Percentiles rank a stretch among this genome's conserved stretches.
Evolutionary conservation across 2,113 vertebrate species (phyloP).

Genomic region (Ahaetulla prasina): DNA sequence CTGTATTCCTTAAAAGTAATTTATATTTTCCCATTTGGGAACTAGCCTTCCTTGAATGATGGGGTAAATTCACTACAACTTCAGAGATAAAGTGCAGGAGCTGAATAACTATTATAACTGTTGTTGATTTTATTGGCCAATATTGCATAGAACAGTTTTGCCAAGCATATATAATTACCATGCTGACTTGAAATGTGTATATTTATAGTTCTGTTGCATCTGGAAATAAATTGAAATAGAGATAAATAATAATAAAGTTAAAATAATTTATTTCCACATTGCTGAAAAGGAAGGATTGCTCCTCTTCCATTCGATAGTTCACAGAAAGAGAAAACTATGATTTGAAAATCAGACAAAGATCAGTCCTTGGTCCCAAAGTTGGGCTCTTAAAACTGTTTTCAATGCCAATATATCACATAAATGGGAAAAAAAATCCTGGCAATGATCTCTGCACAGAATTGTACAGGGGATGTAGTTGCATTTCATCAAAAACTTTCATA

Average conservation of each 20-base stretch:
- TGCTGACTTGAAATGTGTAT: neutral
- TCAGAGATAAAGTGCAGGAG: neutral
- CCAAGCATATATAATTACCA: neutral
- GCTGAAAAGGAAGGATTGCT: neutral
- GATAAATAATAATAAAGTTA: neutral
- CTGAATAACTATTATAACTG: neutral
- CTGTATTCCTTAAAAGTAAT: neutral
- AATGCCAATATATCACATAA: neutral
- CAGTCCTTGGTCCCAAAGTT: neutral
- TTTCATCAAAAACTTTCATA: neutral
- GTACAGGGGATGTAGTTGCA: neutral
- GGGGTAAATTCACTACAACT: neutral
- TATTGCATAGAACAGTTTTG: neutral
- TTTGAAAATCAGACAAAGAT: neutral
- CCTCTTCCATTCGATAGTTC: neutral
- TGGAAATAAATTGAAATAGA: neutral
- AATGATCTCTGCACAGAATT: neutral
- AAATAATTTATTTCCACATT: neutral
- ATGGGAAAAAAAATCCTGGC: neutral
- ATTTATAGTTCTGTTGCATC: neutral
- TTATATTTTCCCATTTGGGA: neutral
- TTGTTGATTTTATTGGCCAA: neutral
- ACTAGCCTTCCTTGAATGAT: neutral
- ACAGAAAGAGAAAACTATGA: neutral
- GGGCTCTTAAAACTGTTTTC: neutral